Base-by-base conservation (phyloP, 2,113 vertebrate genomes). In the Callaeas wilsoni region DNA sequence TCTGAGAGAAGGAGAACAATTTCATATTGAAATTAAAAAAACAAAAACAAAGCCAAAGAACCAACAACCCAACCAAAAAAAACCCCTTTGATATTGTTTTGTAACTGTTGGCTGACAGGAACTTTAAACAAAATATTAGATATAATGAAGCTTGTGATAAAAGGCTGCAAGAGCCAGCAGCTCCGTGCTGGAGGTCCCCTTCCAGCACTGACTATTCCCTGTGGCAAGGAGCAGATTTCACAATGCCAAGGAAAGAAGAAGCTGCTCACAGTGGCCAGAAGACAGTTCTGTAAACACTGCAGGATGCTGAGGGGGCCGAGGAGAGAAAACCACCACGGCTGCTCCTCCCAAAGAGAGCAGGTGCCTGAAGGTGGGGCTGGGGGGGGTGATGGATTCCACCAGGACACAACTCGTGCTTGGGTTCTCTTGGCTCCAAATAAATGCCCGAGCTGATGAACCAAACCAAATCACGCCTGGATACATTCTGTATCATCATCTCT, bases 21-120 rank as follows among this genome's bases (percentile, higher is more conserved):
- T 95, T 91, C 46, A 73, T 80, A 42, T 18, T 76, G 16, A 42
- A 74, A 53, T 60, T 1, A 2, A 44, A 33, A 13, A 71, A 44
- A n/a, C n/a, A n/a, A n/a, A n/a, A 26, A 11, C 21, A n/a, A 63
- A 39, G 16, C 4, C 16, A 9, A 16, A 76, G 32, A 16, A 19
- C 37, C 14, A 52, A 16, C 4, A 69, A 49, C 12, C 30, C 55
- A 47, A 41, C 21, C 26, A 22, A 68, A 68, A 68, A 33, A 4
- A n/a, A n/a, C n/a, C n/a, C 16, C 39, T 85, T 82, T 93, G 55
- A 87, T 89, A 59, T 13, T 86, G 41, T 93, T 95, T 90, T 92
- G 56, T 64, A 94, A 90, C 79, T 92, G 17, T 76, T 90, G 78
- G 41, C 76, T 91, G 76, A 86, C 71, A 95, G 76, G 41, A 89